phyloP scores from a whole-genome alignment of 1,140 invertebrate genomes.

The Venturia canescens region DNA sequence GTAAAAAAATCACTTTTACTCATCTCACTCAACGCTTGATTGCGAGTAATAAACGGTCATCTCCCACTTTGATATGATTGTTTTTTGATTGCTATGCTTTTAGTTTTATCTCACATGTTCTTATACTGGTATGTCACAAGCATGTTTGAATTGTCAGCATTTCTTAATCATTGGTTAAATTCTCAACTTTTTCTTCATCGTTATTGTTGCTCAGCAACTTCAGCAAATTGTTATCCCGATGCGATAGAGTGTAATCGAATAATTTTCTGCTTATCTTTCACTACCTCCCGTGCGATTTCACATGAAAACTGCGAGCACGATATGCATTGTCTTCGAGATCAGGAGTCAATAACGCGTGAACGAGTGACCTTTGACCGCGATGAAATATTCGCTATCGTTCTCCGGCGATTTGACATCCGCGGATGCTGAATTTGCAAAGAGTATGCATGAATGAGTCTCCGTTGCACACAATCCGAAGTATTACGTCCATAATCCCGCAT shows the following conservation, averaged over 20 bases:
- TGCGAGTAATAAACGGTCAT: too few relatives aligned
- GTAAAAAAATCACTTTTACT: too few relatives aligned
- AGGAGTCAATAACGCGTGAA: constrained; percentile 18
- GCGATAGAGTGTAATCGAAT: neutral
- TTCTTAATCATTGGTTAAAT: too few relatives aligned
- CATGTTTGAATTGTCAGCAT: too few relatives aligned
- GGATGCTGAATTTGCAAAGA: neutral
- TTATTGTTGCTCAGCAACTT: too few relatives aligned
- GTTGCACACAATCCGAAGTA: neutral
- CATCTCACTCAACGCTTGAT: too few relatives aligned
- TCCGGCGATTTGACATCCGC: neutral
- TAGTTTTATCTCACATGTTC: too few relatives aligned
- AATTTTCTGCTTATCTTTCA: neutral
- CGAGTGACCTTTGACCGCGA: constrained; percentile 21
- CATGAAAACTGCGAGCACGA: constrained; percentile 22
- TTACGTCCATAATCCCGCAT: neutral
- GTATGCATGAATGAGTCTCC: neutral
- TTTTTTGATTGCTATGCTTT: too few relatives aligned
- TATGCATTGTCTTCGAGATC: constrained; percentile 27
- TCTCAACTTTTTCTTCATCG: too few relatives aligned
- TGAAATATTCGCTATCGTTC: neutral
- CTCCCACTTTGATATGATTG: too few relatives aligned
- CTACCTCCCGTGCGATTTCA: neutral
- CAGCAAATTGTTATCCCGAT: too few relatives aligned
- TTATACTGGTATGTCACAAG: too few relatives aligned